phyloP scores from a whole-genome alignment of 2,797 vertebrate species.

The Chelmon rostratus region DNA sequence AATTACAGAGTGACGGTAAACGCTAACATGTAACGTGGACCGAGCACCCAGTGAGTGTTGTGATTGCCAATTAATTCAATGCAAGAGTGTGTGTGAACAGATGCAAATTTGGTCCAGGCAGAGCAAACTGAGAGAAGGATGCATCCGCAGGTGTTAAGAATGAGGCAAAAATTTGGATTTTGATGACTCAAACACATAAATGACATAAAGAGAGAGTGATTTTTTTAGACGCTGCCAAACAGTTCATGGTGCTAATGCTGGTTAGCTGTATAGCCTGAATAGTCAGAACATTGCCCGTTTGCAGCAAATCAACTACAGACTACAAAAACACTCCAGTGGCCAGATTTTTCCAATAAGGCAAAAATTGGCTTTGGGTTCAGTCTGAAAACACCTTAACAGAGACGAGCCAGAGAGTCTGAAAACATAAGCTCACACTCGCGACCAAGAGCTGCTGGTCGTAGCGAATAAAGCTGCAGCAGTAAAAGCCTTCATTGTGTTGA shows the following conservation, averaged over 20 bases:
- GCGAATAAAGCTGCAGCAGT: background rate
- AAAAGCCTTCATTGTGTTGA: background rate
- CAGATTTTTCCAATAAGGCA: background rate
- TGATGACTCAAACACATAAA: no score
- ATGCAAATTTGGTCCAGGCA: background rate
- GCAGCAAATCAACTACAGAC: background rate
- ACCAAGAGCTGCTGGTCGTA: background rate
- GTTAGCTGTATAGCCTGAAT: background rate
- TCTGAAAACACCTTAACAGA: background rate
- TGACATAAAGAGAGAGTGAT: background rate
- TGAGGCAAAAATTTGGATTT: background rate
- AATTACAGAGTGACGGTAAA: slow-evolving; percentile 6
- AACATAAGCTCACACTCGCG: background rate
- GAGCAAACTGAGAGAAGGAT: background rate
- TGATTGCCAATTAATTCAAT: background rate
- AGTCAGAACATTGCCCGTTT: background rate
- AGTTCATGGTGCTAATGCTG: background rate
- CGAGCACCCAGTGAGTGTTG: background rate
- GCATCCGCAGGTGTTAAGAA: background rate
- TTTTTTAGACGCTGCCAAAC: background rate
- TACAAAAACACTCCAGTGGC: background rate
- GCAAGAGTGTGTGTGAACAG: background rate
- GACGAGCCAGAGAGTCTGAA: background rate
- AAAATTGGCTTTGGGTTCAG: background rate
- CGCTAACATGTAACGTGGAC: background rate